Evolutionary conservation across 1,140 invertebrate genomes (phyloP).

Genomic region (Papilio aristodemus): DNA sequence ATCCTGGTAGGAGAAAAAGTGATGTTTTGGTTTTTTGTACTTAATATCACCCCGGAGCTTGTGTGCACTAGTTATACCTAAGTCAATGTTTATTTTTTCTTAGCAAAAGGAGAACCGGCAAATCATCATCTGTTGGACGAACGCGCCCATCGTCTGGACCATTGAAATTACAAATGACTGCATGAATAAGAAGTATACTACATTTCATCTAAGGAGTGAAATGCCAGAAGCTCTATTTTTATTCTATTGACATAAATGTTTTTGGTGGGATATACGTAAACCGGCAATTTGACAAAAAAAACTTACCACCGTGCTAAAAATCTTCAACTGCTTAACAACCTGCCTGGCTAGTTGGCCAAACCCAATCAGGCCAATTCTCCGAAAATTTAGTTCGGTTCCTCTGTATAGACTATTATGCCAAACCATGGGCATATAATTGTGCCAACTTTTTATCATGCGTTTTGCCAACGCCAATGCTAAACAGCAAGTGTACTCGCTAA

Average conservation of each 20-base stretch:
- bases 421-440: slow-evolving; percentile 91
- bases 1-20: too few species aligned
- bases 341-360: slow-evolving; percentile 97
- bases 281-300: neutral
- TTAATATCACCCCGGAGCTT: too few species aligned
- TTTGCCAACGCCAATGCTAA: slow-evolving; percentile 91
- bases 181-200: too few species aligned
- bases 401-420: slow-evolving; percentile 96
- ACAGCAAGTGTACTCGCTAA: slow-evolving; percentile 97
- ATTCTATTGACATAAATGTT: neutral
- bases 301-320: slow-evolving; percentile 95
- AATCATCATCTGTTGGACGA: too few species aligned
- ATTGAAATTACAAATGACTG: too few species aligned
- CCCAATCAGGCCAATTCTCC: slow-evolving; percentile 96
- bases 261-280: neutral
- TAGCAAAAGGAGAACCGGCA: too few species aligned
- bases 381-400: slow-evolving; percentile 93
- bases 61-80: too few species aligned
- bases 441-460: slow-evolving; percentile 91
- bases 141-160: too few species aligned
- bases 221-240: too few species aligned
- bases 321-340: slow-evolving; percentile 95
- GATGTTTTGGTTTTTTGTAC: too few species aligned
- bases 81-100: too few species aligned
- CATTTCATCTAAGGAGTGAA: too few species aligned